Percentiles rank a stretch among this genome's conserved stretches.
These are phyloP conservation scores for Lophochroa leadbeateri DNA, from an alignment of 2,113 vertebrate genomes.

Conservation along the genomic window DNA sequence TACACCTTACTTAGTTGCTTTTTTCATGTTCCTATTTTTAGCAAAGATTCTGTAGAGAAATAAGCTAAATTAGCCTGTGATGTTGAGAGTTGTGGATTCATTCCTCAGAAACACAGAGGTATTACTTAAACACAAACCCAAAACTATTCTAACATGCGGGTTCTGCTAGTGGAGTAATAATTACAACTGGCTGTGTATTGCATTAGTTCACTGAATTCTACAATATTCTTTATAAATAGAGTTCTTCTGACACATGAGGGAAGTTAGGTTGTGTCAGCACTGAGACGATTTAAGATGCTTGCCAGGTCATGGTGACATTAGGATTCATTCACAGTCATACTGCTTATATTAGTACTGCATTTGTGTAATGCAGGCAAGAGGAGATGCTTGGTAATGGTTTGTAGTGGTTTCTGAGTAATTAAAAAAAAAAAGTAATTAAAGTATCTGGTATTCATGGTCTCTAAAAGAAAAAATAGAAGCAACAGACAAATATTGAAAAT, in stretches of 20 bases:
- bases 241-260: neutral
- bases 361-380: neutral
- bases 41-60: neutral
- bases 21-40: neutral
- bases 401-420: neutral
- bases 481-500: neutral
- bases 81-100: neutral
- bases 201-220: neutral
- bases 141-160: neutral
- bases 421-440: neutral
- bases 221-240: neutral
- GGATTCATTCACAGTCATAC: neutral
- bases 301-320: neutral
- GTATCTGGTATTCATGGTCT: neutral
- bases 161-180: neutral
- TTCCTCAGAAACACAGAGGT: neutral
- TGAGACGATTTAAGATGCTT: neutral
- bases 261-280: neutral
- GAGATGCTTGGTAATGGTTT: neutral
- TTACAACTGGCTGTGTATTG: neutral
- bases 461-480: neutral
- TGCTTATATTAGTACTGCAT: neutral
- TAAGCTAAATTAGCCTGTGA: neutral
- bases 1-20: neutral
- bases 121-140: neutral